Evolutionary conservation across 2,113 vertebrate genomes (phyloP).

Genomic region (Petrocephalus zakoni): DNA sequence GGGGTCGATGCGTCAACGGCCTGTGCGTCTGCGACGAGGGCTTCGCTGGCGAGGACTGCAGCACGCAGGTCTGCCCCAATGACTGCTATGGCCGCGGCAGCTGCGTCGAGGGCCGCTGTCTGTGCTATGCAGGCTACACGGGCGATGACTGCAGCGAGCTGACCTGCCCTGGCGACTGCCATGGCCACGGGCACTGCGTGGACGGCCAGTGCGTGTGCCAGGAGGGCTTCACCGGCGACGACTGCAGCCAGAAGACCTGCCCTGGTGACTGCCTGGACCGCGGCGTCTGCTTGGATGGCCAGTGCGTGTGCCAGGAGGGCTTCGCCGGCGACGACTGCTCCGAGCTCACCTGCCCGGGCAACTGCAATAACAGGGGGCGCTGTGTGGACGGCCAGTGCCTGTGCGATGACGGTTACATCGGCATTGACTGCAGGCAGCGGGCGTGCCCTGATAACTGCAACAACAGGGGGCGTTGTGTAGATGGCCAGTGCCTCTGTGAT

Average conservation of each 20-base stretch:
- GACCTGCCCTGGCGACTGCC: constrained; percentile 67
- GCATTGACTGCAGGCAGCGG: constrained; percentile 68
- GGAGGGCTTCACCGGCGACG: constrained; percentile 70
- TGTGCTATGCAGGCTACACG: constrained; percentile 67
- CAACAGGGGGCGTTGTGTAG: constrained; percentile 51
- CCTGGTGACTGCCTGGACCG: constrained; percentile 62
- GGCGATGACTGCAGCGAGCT: constrained; percentile 65
- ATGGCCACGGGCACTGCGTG: constrained; percentile 61
- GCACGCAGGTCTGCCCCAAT: constrained; percentile 64
- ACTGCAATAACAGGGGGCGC: constrained; percentile 59
- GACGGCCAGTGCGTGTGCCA: constrained; percentile 75
- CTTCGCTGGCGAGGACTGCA: constrained; percentile 71
- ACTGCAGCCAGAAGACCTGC: constrained; percentile 70
- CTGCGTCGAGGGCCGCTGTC: constrained; percentile 69
- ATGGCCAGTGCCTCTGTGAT: constrained; percentile 57
- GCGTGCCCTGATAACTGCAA: constrained; percentile 64
- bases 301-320: constrained; percentile 57
- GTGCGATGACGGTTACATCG: constrained; percentile 66
- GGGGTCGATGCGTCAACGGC: constrained; percentile 74
- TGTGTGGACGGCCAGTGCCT: constrained; percentile 70
- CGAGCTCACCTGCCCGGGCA: constrained; percentile 64
- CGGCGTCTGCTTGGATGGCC: constrained; percentile 62
- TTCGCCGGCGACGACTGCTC: constrained; percentile 71
- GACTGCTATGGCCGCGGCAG: constrained; percentile 70
- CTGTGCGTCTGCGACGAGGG: constrained; percentile 76